Base-by-base conservation (phyloP, 2,888 invertebrate species). In the Palloptera scutellata region DNA sequence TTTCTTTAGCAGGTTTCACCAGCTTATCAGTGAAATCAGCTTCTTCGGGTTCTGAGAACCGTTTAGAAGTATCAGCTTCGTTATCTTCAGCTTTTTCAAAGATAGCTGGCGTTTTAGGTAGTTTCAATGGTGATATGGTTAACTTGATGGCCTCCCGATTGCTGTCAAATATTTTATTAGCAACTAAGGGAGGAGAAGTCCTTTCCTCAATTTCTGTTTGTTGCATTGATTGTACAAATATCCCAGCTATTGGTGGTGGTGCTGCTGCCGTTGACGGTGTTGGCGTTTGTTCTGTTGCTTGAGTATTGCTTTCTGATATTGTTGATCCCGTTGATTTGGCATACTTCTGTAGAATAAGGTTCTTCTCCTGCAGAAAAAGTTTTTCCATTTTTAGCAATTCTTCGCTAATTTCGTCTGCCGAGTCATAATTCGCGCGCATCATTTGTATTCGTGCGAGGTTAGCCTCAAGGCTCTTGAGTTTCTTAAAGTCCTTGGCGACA, bases 81-180 rank as follows among this genome's bases (percentile, higher is more conserved):
- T 78, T 71, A 43, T 75, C 74, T 1, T 71, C 70, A 1, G 66
- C 73, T 9, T 61, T 61, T n/a, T 77, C 75, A 41, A 79, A 77
- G 41, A 81, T 77, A 0, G 79, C 81, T 0, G 79, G 74, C 15
- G 82, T 79, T 1, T 80, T 77, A 0, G 80, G 73, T 1, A 80
- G 67, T 63, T 83, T 84, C 11, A 83, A 66, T 0, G 81, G 83
- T 0, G 83, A 83, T 58, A 84, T 81, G 5, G 79, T 84, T 61
- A 84, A 43, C 68, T 84, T 84, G 19, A 84, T 84, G 6, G 82
- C 77, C 68, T 84, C 84, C 6, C 84, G 81, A 72, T 84, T 84
- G 4, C 76, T 74, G 72, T 83, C 80, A 52, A 84, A 84, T 2
- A 84, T 83, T 51, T 79, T 82, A 53, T 78, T 78, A 1, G 79